Percentiles rank a stretch among this genome's conserved stretches.
Conservation (phyloP, 2,888 invertebrate species). For the Dolichopus griseipennis region DNA sequence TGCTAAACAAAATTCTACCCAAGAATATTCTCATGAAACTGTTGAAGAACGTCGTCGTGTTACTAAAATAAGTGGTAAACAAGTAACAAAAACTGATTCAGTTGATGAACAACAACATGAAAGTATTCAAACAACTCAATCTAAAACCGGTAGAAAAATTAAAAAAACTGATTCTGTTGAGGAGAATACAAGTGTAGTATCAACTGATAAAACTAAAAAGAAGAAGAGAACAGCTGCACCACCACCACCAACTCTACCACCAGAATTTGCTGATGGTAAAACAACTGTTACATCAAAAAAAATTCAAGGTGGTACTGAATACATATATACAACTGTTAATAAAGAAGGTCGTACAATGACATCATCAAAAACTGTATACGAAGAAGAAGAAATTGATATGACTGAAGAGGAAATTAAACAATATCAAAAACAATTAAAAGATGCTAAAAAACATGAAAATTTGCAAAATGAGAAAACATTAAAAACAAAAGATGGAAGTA, state of each 20-base stretch:
- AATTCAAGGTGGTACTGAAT: conserved; percentile 37
- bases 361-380: conserved; percentile 41
- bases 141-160: conserved; percentile 17
- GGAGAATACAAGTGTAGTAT: conserved; percentile 14
- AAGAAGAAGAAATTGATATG: conserved; percentile 38
- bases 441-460: conserved; percentile 42
- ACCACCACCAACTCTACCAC: conserved; percentile 39
- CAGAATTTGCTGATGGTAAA: conserved; percentile 36
- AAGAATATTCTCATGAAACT: conserved; percentile 32
- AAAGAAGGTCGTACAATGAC: conserved; percentile 39
- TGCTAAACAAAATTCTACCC: conserved; percentile 23
- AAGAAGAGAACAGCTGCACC: conserved; percentile 28
- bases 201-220: conserved; percentile 30
- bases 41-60: conserved; percentile 34
- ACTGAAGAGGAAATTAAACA: conserved; percentile 39
- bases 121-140: not conserved
- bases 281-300: conserved; percentile 36
- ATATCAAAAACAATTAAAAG: conserved; percentile 40
- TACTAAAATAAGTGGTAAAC: conserved; percentile 36
- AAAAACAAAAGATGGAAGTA: conserved; percentile 37
- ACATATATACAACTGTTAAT: conserved; percentile 37
- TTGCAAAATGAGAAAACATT: conserved; percentile 38
- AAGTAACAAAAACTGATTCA: conserved; percentile 38
- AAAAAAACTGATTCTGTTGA: conserved; percentile 23
- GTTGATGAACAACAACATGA: conserved; percentile 32